Percentiles rank a stretch among this genome's conserved stretches.
Evolutionary conservation across 2,797 vertebrate species (phyloP).

Genomic region (Momotus momota): DNA sequence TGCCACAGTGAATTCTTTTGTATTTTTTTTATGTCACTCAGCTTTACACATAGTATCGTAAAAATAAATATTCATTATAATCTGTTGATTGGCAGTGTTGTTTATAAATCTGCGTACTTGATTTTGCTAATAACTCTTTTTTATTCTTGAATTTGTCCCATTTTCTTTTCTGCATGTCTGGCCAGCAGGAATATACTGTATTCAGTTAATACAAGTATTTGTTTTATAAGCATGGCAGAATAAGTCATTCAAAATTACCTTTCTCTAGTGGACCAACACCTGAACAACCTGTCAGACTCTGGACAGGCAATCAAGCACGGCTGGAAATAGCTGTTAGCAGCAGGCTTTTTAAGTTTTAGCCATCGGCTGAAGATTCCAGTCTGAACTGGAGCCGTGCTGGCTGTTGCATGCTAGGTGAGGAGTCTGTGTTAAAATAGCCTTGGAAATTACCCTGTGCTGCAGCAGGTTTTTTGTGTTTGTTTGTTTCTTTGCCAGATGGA

Average conservation of each 20-base stretch:
- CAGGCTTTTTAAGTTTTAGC: background rate
- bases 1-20: background rate
- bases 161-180: background rate
- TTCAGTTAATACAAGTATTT: background rate
- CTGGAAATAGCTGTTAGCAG: conserved; percentile 1
- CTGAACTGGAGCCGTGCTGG: background rate
- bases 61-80: background rate
- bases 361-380: background rate
- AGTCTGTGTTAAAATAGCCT: conserved; percentile 27
- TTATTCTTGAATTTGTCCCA: background rate
- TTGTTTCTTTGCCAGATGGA: conserved; percentile 81
- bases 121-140: background rate
- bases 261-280: background rate
- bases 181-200: background rate
- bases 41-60: background rate
- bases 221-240: background rate
- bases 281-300: background rate
- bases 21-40: background rate
- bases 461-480: background rate
- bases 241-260: background rate
- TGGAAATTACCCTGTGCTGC: background rate
- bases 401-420: background rate
- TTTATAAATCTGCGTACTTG: background rate
- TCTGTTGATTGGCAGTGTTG: background rate
- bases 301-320: background rate